Conservation (phyloP, 2,888 invertebrate species). For the Pachymerium ferrugineum region DNA sequence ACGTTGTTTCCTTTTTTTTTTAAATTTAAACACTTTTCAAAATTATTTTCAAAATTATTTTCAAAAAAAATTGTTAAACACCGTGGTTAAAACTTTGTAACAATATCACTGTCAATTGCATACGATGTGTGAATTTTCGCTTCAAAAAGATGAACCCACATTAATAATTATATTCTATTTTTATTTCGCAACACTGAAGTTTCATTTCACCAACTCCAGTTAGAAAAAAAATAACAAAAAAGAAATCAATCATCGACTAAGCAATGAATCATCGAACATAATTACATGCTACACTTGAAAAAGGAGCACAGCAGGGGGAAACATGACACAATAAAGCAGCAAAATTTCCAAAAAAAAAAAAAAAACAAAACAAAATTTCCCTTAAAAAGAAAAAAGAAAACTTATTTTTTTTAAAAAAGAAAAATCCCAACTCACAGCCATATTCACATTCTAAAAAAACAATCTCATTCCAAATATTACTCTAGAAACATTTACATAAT, state of each 20-base stretch:
- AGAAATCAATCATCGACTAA: neutral
- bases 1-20: too few species aligned
- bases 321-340: neutral
- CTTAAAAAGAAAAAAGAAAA: neutral
- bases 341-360: neutral
- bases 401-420: too few species aligned
- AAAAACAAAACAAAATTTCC: neutral
- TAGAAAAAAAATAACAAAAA: neutral
- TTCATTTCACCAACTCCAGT: neutral
- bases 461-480: neutral
- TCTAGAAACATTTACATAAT: neutral
- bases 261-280: neutral
- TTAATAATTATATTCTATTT: too few species aligned
- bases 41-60: too few species aligned
- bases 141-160: too few species aligned
- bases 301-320: conserved; percentile 12
- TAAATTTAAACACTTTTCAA: too few species aligned
- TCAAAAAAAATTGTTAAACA: too few species aligned
- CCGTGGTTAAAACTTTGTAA: too few species aligned
- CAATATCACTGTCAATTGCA: too few species aligned
- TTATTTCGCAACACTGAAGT: too few species aligned
- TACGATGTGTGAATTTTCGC: too few species aligned
- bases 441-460: neutral
- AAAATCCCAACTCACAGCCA: neutral
- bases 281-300: conserved; percentile 1